A percentile compares a stretch with the other conserved stretches of the same genome.
phyloP scores from a whole-genome alignment of 1,140 invertebrate species.

The Drosophila trapezifrons region DNA sequence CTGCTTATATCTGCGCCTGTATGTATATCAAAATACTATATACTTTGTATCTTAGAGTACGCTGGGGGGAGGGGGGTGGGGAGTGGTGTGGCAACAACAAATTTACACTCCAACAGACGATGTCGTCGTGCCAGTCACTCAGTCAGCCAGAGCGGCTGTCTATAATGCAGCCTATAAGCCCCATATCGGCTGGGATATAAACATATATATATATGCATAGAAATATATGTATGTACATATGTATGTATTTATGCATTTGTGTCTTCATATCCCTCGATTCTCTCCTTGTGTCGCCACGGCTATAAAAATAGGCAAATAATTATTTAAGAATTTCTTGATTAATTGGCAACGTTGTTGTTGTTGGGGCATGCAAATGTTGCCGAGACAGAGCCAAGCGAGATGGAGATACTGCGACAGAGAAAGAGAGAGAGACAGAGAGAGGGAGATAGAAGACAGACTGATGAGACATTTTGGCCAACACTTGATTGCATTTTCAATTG shows the following conservation, averaged over 20 bases:
- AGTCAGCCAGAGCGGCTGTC: conserved; percentile 72
- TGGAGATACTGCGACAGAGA: not conserved
- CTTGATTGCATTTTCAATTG: conserved; percentile 82
- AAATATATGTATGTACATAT: too few relatives aligned
- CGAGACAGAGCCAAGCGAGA: conserved; percentile 4
- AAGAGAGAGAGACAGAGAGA: not conserved
- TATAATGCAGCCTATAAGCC: conserved; percentile 41
- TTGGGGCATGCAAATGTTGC: conserved; percentile 61
- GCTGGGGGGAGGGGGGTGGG: not conserved
- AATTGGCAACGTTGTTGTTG: conserved; percentile 72
- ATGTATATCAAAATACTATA: conserved; percentile 30
- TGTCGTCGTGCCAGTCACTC: conserved; percentile 77
- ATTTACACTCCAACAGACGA: conserved; percentile 80
- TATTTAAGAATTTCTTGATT: conserved; percentile 84
- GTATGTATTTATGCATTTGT: conserved; percentile 16
- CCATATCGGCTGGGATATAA: conserved; percentile 24
- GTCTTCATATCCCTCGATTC: conserved; percentile 33
- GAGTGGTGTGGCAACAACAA: conserved; percentile 54
- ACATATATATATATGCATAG: conserved; percentile 1
- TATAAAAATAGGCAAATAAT: conserved; percentile 83
- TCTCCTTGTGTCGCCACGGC: conserved; percentile 30
- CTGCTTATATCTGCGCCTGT: conserved; percentile 10
- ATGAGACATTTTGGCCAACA: conserved; percentile 73
- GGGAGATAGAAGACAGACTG: conserved; percentile 16
- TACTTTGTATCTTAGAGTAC: conserved; percentile 43